Evolutionary conservation across 2,113 vertebrate genomes (phyloP).

Genomic region (Synodontis membranacea): DNA sequence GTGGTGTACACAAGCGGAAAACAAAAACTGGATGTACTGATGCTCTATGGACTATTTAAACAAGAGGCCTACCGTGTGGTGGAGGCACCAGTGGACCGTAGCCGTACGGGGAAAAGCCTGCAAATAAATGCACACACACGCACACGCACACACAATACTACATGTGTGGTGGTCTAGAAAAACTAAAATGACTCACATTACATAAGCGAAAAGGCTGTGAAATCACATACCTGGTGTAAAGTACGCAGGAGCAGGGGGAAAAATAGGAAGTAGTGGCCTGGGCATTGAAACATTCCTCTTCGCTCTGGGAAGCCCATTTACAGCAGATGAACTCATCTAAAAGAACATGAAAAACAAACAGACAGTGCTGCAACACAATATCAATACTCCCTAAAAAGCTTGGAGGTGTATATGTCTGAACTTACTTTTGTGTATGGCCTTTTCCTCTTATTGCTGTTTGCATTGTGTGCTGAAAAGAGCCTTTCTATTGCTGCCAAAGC

Average conservation of each 20-base stretch:
- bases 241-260: slow-evolving; percentile 21
- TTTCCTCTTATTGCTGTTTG: slow-evolving; percentile 86
- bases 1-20: background rate
- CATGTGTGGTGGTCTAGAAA: background rate
- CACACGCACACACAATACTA: background rate
- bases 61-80: slow-evolving; percentile 29
- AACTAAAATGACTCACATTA: background rate
- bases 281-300: slow-evolving; percentile 12
- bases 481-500: slow-evolving; percentile 86
- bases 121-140: background rate
- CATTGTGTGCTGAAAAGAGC: slow-evolving; percentile 86
- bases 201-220: slow-evolving; percentile 16
- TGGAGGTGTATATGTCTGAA: background rate
- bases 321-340: slow-evolving; percentile 13
- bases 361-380: background rate
- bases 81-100: slow-evolving; percentile 35
- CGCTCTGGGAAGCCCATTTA: slow-evolving; percentile 25
- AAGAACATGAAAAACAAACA: background rate
- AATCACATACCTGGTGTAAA: slow-evolving; percentile 15
- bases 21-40: background rate
- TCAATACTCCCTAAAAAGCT: background rate
- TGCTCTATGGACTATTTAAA: background rate
- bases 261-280: slow-evolving; percentile 31
- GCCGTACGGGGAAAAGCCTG: slow-evolving; percentile 35
- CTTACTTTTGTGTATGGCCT: slow-evolving; percentile 83